Percentiles rank a stretch among this genome's conserved stretches.
phyloP scores from a whole-genome alignment of 2,797 vertebrate genomes.

The Enteromius fasciolatus region DNA sequence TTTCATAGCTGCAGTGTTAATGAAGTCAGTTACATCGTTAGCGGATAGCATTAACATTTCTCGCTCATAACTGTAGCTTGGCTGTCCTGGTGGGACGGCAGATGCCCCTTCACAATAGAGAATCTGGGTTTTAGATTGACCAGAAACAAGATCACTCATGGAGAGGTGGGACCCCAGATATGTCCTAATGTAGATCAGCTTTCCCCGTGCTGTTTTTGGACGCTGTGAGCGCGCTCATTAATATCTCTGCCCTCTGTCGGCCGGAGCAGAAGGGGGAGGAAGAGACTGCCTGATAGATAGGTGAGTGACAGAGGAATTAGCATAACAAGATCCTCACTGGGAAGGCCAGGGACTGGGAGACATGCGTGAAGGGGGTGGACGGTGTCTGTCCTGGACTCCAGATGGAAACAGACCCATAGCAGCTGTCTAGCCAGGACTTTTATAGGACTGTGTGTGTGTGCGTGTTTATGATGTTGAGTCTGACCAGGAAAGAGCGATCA shows the following conservation, averaged over 20 bases:
- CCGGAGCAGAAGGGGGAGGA: constrained; percentile 39
- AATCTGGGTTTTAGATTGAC: constrained; percentile 25
- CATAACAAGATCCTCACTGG: constrained; percentile 79
- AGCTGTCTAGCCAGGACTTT: constrained; percentile 73
- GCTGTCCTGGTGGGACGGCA: constrained; percentile 24
- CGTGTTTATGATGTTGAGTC: constrained; percentile 29
- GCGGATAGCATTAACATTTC: background rate
- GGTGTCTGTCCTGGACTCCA: constrained; percentile 88
- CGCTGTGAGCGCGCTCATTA: constrained; percentile 2
- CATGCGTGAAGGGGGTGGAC: constrained; percentile 76
- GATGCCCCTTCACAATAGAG: constrained; percentile 32
- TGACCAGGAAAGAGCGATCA: background rate
- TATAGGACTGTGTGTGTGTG: constrained; percentile 7
- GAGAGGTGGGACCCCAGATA: constrained; percentile 43
- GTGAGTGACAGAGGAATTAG: constrained; percentile 72
- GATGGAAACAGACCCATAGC: constrained; percentile 93
- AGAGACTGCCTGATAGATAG: constrained; percentile 63
- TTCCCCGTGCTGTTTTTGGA: constrained; percentile 27
- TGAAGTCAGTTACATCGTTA: constrained; percentile 3
- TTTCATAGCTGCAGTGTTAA: constrained; percentile 29
- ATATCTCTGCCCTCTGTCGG: constrained; percentile 44
- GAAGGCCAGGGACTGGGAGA: constrained; percentile 62
- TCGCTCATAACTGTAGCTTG: constrained; percentile 9
- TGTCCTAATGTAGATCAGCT: constrained; percentile 47
- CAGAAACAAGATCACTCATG: constrained; percentile 26